Evolutionary conservation across 1,140 invertebrate genomes (phyloP).

Genomic region (Solenopsis invicta): DNA sequence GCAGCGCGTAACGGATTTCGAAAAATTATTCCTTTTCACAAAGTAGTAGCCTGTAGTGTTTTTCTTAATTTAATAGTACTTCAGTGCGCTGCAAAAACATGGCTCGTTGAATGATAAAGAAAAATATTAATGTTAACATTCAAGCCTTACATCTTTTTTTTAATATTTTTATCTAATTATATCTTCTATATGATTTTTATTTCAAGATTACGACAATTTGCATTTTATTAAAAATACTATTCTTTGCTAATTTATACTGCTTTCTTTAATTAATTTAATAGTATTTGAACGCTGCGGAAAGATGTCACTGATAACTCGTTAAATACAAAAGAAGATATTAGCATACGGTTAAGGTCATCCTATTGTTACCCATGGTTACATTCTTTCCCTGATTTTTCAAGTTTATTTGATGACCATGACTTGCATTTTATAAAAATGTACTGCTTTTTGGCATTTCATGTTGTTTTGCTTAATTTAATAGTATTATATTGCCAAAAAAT

Average conservation of each 20-base stretch:
- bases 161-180: background rate
- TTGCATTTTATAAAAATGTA: background rate
- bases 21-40: conserved; percentile 27
- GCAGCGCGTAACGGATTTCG: conserved; percentile 43
- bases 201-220: background rate
- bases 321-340: conserved; percentile 5
- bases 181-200: background rate
- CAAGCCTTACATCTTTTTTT: background rate
- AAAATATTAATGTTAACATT: background rate
- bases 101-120: background rate
- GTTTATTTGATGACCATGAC: conserved; percentile 21
- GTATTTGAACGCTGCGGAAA: conserved; percentile 2
- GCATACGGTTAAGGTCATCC: background rate
- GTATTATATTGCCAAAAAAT: background rate
- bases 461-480: background rate
- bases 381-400: conserved; percentile 3
- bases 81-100: background rate
- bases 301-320: background rate
- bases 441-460: background rate
- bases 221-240: background rate
- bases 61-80: conserved; percentile 15
- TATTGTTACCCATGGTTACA: background rate
- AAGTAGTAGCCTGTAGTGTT: background rate
- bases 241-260: background rate
- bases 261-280: conserved; percentile 9